These are phyloP conservation scores for Patiria pectinifera DNA, from an alignment of 53 echinoderm and acorn worm genomes.

Conservation along the genomic window DNA sequence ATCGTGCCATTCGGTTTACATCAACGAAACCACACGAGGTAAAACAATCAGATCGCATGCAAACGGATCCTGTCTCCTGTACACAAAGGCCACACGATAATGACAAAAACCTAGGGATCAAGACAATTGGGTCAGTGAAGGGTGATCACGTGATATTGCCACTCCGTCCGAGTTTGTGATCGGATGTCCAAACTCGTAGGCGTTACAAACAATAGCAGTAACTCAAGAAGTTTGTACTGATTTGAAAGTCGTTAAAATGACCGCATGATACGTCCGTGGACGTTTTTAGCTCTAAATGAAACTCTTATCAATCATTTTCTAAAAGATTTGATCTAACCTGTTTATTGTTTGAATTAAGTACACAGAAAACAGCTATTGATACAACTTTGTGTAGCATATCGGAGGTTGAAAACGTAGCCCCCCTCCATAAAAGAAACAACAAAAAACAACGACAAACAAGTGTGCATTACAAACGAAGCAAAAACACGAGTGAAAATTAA, in stretches of 20 bases:
- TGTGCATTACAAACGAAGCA: too few species aligned
- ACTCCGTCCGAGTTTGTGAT: background rate
- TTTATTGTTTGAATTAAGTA: background rate
- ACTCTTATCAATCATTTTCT: too few species aligned
- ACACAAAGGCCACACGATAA: background rate
- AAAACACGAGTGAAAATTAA: too few species aligned
- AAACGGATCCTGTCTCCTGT: background rate
- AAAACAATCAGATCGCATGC: background rate
- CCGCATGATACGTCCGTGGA: background rate
- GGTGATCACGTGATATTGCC: background rate
- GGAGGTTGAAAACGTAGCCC: too few species aligned
- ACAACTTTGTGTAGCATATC: too few species aligned
- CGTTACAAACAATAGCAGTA: background rate
- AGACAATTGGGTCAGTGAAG: background rate
- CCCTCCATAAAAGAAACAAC: too few species aligned
- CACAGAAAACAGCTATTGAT: too few species aligned
- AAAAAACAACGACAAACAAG: too few species aligned
- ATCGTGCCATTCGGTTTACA: background rate
- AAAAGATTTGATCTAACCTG: too few species aligned
- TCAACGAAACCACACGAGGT: background rate
- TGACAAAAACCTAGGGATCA: background rate
- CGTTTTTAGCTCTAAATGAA: too few species aligned
- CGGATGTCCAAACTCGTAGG: background rate
- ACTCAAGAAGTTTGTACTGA: background rate
- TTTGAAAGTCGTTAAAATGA: constrained; percentile 25